These are phyloP conservation scores for Hedya salicella DNA, from an alignment of 2,888 invertebrate genomes.

Conservation along the genomic window DNA sequence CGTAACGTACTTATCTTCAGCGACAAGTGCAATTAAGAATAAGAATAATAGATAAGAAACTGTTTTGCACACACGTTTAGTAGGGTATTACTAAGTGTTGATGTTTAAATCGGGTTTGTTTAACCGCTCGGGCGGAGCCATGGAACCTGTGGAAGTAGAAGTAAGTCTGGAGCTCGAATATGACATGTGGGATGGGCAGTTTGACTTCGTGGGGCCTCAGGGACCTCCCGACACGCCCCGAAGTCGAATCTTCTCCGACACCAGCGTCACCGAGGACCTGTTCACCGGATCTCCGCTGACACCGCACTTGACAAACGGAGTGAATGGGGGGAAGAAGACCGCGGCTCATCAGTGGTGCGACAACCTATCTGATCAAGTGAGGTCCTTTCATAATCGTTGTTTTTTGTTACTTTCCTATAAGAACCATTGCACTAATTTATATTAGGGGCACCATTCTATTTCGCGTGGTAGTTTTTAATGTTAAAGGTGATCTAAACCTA, in stretches of 20 bases:
- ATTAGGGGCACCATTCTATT: too few relatives aligned
- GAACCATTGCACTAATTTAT: too few relatives aligned
- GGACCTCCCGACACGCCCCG: constrained; percentile 69
- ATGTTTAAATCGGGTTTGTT: constrained; percentile 81
- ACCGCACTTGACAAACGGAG: constrained; percentile 76
- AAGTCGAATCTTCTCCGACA: constrained; percentile 71
- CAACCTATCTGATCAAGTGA: constrained; percentile 87
- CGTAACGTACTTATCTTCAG: constrained; percentile 32
- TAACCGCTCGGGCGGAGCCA: constrained; percentile 73
- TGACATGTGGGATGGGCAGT: constrained; percentile 96
- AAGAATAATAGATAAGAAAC: constrained; percentile 75
- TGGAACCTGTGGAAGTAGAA: constrained; percentile 78
- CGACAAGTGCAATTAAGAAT: constrained; percentile 65
- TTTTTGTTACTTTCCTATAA: too few relatives aligned
- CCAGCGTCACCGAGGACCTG: constrained; percentile 77
- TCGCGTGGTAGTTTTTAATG: background rate
- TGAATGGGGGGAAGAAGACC: constrained; percentile 84
- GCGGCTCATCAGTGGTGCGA: constrained; percentile 85
- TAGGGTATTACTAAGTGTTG: constrained; percentile 56
- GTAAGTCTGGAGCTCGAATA: constrained; percentile 90
- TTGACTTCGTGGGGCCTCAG: constrained; percentile 91
- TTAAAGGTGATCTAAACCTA: too few relatives aligned
- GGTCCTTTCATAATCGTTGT: constrained; percentile 43
- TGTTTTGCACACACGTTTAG: constrained; percentile 54
- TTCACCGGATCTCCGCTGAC: constrained; percentile 79